Conservation (phyloP, 2,797 vertebrate genomes). For the Sternarchorhynchus goeldii region DNA sequence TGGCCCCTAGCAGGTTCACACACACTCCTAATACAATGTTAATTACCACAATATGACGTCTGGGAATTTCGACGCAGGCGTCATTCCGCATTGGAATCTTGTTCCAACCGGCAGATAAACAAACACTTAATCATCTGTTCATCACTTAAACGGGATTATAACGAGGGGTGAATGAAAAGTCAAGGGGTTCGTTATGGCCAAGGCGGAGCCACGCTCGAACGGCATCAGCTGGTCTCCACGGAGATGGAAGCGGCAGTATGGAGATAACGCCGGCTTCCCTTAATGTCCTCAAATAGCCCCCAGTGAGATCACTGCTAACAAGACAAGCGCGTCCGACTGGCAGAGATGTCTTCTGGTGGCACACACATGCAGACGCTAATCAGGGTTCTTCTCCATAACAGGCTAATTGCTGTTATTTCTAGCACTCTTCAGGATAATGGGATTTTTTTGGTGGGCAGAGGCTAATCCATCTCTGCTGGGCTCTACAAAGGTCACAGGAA, state of each 20-base stretch:
- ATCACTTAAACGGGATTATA: conserved; percentile 66
- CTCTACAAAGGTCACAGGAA: conserved; percentile 27
- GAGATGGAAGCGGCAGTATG: conserved; percentile 10
- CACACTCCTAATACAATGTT: conserved; percentile 65
- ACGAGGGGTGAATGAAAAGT: conserved; percentile 59
- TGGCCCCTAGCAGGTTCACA: conserved; percentile 70
- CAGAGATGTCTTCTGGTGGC: conserved; percentile 19
- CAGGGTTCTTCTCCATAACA: conserved; percentile 22
- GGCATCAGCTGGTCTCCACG: conserved; percentile 29
- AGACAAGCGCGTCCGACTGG: conserved; percentile 19
- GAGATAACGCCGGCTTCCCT: conserved; percentile 6
- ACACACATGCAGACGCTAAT: conserved; percentile 36
- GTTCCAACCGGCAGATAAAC: conserved; percentile 55
- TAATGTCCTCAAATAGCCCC: conserved; percentile 15
- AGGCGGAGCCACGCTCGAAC: conserved; percentile 1
- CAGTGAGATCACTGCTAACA: conserved; percentile 26
- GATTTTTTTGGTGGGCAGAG: conserved; percentile 21
- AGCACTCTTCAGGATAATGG: conserved; percentile 35
- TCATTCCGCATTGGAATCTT: conserved; percentile 62
- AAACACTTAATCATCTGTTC: conserved; percentile 71
- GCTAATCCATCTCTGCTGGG: conserved; percentile 14
- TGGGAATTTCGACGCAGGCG: conserved; percentile 41
- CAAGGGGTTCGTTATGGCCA: conserved; percentile 41
- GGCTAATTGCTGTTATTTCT: conserved; percentile 35
- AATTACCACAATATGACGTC: conserved; percentile 59